Conservation (phyloP, 2,113 vertebrate genomes). For the Cyanistes caeruleus region DNA sequence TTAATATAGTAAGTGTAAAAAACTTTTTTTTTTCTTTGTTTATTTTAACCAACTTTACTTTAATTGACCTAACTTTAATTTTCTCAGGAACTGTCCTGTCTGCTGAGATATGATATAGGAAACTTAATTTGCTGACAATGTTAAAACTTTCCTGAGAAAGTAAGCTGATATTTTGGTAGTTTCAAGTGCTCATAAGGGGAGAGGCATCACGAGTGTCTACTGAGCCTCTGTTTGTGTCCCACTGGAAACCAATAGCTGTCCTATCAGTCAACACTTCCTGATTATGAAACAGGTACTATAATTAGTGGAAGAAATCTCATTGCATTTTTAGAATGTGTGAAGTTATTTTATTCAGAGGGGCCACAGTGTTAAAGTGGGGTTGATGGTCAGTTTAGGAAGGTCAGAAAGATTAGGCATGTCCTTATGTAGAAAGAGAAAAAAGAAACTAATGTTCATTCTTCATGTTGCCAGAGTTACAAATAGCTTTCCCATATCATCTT, state of each 20-base stretch:
- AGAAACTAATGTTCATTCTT: background rate
- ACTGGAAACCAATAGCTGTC: background rate
- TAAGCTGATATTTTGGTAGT: background rate
- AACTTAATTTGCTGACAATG: background rate
- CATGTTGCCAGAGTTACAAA: background rate
- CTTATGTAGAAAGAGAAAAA: background rate
- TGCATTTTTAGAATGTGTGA: background rate
- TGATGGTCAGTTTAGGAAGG: background rate
- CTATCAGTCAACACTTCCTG: background rate
- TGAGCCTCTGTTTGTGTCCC: background rate
- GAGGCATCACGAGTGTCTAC: background rate
- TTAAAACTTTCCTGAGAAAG: background rate
- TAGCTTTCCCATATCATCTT: background rate
- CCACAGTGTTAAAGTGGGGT: background rate
- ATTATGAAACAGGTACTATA: background rate
- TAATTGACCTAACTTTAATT: background rate
- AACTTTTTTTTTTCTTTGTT: rapidly evolving
- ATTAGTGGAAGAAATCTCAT: background rate
- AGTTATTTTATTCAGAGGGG: background rate
- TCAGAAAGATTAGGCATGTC: background rate
- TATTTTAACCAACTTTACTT: too few relatives aligned
- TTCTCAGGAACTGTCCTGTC: background rate
- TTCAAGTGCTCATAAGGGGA: background rate
- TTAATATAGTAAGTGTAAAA: background rate
- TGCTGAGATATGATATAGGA: background rate